These are phyloP conservation scores for Magallana ariakensis DNA, from an alignment of 1,140 invertebrate species.

Conservation along the genomic window DNA sequence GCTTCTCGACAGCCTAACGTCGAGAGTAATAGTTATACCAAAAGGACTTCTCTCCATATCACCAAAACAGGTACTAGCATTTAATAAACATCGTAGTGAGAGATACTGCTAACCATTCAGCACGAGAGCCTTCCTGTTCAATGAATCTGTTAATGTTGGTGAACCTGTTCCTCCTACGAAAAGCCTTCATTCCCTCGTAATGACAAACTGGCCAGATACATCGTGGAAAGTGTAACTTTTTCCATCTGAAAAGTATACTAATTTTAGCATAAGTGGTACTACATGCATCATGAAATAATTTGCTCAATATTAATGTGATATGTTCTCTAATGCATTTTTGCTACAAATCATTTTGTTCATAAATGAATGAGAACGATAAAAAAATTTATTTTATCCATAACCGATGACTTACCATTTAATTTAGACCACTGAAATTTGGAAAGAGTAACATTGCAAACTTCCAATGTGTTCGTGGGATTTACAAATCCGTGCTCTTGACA, in stretches of 20 bases:
- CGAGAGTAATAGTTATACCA: constrained; percentile 64
- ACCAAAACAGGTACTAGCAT: constrained; percentile 52
- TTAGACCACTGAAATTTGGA: neutral
- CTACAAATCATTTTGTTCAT: neutral
- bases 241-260: constrained; percentile 48
- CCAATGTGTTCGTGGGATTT: neutral
- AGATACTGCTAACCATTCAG: constrained; percentile 66
- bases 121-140: constrained; percentile 55
- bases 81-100: constrained; percentile 38
- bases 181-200: constrained; percentile 50
- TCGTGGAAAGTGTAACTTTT: constrained; percentile 51
- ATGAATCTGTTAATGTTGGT: constrained; percentile 54
- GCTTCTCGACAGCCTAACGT: constrained; percentile 55
- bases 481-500: neutral
- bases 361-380: neutral
- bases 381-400: neutral
- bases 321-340: neutral
- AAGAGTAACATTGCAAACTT: neutral
- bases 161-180: constrained; percentile 50
- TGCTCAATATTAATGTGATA: neutral
- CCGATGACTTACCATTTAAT: too few species aligned
- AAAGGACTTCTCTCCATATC: constrained; percentile 59
- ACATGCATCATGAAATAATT: too few species aligned
- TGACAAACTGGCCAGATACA: constrained; percentile 57
- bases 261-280: too few species aligned